Base-by-base conservation (phyloP, 2,888 invertebrate species). In the Dasysyrphus tricinctus region DNA sequence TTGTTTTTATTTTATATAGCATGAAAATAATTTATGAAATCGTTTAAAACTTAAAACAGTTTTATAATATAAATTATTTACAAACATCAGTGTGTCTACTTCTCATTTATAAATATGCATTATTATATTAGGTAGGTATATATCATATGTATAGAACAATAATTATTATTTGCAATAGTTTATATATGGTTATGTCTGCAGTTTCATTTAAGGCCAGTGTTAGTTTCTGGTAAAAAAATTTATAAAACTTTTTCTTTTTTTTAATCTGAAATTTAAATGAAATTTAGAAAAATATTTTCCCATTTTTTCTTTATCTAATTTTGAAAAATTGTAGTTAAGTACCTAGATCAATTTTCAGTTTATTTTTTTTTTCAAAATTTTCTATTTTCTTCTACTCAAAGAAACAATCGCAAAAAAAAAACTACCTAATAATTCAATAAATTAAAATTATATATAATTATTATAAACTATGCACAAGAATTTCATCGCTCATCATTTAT, bases 21-120 rank as follows among this genome's bases (percentile, higher is more conserved):
- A 78, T 86, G 86, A 79, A 70, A 79, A 81, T 86, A 86, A 82
- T 81, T 86, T 86, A 81, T 86, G 37, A 70, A 79, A 74, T 85
- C 37, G 80, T 88, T 85, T 88, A 89, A 89, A 89, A 89, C 89
- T 89, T 89, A 89, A 89, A 89, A 89, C 89, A 89, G 89, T 89
- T 89, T 89, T 88, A 86, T 86, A 81, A 67, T 67, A 67, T 67
- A 67, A 74, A 76, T 75, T 37, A 83, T 75, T 51, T 74, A 82
- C 72, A 86, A 51, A 74, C 59, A 81, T 77, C 72, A 49, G 65
- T 29, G 80, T 74, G 77, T 69, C 80, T 32, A 19, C n/a, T 44
- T 85, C 61, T 57, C 47, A 63, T 79, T 79, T 75, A 56, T 79
- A 67, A 51, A 70, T 80, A 59, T n/a, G 37, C 59, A 11, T 75